Evolutionary conservation across 2,113 vertebrate genomes (phyloP), one percentile per base, ranked within the genome.

Genomic region (Columbina picui): DNA sequence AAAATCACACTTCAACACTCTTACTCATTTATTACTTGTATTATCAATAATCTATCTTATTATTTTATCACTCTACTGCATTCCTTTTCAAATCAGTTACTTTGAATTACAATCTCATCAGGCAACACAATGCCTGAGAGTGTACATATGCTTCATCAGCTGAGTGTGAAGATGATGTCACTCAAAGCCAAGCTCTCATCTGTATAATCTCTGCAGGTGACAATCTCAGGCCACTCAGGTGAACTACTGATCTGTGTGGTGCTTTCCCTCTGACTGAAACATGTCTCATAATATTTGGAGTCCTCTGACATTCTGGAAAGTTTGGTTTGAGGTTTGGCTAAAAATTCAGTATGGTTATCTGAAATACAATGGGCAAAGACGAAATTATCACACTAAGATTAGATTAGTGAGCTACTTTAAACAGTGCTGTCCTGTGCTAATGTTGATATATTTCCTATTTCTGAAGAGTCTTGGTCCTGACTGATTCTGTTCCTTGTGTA

Each of bases 101-200:
- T 85, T 94, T 87, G 87, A 96, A 90, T 96, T 96, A 92, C 71
- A 87, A n/a, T 38, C 34, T 75, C 63, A 70, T 86, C 39, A 34
- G 53, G n/a, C 12, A 89, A 65, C 43, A 47, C 0, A 3, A 75
- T 76, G 7, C 25, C 50, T 87, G 70, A 79, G 57, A 91, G 34
- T 27, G 12, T 9, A 67, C 34, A 30, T 20, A 53, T 45, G 38
- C 14, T 93, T 65, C 45, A 53, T 56, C 71, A 93, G 25, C 5
- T 82, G 45, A 59, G 47, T 76, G 29, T 30, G 78, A 92, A 87
- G 65, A 32, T 63, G 34, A 80, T 93, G 68, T 70, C 71, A 70
- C n/a, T 69, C 38, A 88, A 91, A 84, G 15, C 29, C 70, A 78
- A 32, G 20, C 10, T 87, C 27, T 84, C 14, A 10, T 83, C 22